A percentile compares a stretch with the other conserved stretches of the same genome.
Conservation (phyloP, 2,888 invertebrate genomes). For the Conus canariensis region DNA sequence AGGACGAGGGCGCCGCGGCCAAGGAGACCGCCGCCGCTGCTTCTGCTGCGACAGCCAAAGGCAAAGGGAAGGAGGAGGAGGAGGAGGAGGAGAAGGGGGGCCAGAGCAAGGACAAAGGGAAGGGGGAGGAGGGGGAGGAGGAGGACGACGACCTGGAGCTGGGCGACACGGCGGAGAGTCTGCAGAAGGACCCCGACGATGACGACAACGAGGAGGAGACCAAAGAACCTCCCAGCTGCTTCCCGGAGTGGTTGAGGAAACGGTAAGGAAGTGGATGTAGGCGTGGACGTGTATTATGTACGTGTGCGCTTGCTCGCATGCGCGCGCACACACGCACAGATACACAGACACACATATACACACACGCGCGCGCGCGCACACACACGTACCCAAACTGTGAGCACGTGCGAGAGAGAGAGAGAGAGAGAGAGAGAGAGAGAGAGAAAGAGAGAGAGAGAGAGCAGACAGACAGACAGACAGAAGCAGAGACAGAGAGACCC, state of each 20-base stretch:
- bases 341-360: too few species aligned
- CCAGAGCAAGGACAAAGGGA: not conserved
- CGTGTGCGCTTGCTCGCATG: too few species aligned
- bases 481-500: too few species aligned
- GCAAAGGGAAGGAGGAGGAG: not conserved
- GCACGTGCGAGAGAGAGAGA: too few species aligned
- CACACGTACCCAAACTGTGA: not conserved
- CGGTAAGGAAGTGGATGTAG: slow-evolving; percentile 15
- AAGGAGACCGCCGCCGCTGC: not conserved
- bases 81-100: not conserved
- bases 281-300: too few species aligned
- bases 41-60: not conserved
- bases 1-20: not conserved
- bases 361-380: not conserved
- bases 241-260: slow-evolving; percentile 32
- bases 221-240: slow-evolving; percentile 41
- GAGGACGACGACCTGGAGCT: slow-evolving; percentile 61
- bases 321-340: too few species aligned
- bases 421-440: too few species aligned
- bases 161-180: slow-evolving; percentile 64
- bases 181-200: slow-evolving; percentile 49
- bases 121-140: slow-evolving; percentile 26
- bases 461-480: too few species aligned
- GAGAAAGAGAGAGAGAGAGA: too few species aligned
- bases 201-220: slow-evolving; percentile 22